Percentiles rank a stretch among this genome's conserved stretches.
phyloP scores from a whole-genome alignment of 2,113 vertebrate genomes.

The Pipa parva region DNA sequence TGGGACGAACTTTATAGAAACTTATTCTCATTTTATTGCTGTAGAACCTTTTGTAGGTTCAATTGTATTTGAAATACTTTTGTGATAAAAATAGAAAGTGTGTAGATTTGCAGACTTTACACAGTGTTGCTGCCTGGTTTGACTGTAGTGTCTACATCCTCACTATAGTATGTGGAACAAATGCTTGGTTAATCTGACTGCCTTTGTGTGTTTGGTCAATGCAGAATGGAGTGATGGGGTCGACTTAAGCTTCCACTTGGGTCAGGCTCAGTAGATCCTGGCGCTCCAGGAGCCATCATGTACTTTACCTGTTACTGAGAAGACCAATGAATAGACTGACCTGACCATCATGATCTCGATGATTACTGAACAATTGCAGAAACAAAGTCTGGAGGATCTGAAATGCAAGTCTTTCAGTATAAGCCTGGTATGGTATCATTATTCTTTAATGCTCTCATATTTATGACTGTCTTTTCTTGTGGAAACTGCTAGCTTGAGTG shows the following conservation, averaged over 20 bases:
- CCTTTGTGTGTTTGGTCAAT: conserved; percentile 17
- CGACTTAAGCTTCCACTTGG: conserved; percentile 17
- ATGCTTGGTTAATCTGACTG: neutral
- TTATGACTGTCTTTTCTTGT: conserved; percentile 33
- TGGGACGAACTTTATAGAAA: too few species aligned
- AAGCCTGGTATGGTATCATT: conserved; percentile 68
- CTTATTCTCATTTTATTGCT: too few species aligned
- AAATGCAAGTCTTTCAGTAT: conserved; percentile 73
- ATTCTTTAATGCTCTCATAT: conserved; percentile 21
- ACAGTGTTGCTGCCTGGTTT: too few species aligned
- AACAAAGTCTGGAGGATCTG: conserved; percentile 82
- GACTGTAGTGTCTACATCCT: too few species aligned
- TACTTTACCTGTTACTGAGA: conserved; percentile 27
- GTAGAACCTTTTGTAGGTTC: too few species aligned
- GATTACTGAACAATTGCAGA: conserved; percentile 80
- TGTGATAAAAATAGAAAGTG: too few species aligned
- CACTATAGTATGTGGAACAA: too few species aligned
- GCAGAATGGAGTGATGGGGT: conserved; percentile 40
- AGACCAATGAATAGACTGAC: conserved; percentile 34
- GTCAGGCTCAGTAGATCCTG: conserved; percentile 34
- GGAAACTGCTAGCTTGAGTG: conserved; percentile 29
- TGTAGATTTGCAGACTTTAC: too few species aligned
- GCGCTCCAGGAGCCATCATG: conserved; percentile 32
- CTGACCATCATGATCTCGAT: conserved; percentile 74
- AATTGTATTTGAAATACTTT: too few species aligned